Base-by-base conservation (phyloP, 2,888 invertebrate genomes). In the Danaus chrysippus region DNA sequence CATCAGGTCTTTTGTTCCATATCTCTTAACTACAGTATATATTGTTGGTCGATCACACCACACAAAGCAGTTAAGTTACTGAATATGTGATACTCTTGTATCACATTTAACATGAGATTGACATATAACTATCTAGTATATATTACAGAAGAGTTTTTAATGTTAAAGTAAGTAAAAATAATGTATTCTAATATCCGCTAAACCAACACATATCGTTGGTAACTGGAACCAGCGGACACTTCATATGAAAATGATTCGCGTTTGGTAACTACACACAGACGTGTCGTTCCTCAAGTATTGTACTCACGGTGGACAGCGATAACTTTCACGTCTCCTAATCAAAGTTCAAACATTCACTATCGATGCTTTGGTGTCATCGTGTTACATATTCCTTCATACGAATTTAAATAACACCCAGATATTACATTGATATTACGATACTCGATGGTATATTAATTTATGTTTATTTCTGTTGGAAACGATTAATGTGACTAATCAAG, bases 251-350 rank as follows among this genome's bases (percentile, higher is more conserved):
- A 66, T 56, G 62, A 66, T 62, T 64, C 61, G 60, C 55, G 34
- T 3, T 55, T 54, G 65, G 67, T 64, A 63, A 59, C 55, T 46
- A 63, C 63, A 66, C 64, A 68, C 65, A 70, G 67, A 65, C 65
- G 67, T 69, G 63, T 19, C 60, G 54, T 75, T 75, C 79, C 75
- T 74, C 77, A 74, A 76, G 74, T 68, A 86, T n/a, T n/a, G n/a
- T n/a, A n/a, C n/a, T n/a, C 23, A 34, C 8, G 78, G 87, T 87
- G 86, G 80, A 75, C 81, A 71, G 74, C 78, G 87, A 87, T 87
- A 84, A 86, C 85, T 87, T 86, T 84, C 86, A 79, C 78, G 82
- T 86, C 84, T 75, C 79, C 71, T 79, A 84, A 86, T 86, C 86
- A 71, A 3, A 49, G 65, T 72, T 75, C 70, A 82, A 84, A 84